A percentile compares a stretch with the other conserved stretches of the same genome.
phyloP scores from a whole-genome alignment of 2,113 vertebrate genomes.

The Dipodomys merriami region DNA sequence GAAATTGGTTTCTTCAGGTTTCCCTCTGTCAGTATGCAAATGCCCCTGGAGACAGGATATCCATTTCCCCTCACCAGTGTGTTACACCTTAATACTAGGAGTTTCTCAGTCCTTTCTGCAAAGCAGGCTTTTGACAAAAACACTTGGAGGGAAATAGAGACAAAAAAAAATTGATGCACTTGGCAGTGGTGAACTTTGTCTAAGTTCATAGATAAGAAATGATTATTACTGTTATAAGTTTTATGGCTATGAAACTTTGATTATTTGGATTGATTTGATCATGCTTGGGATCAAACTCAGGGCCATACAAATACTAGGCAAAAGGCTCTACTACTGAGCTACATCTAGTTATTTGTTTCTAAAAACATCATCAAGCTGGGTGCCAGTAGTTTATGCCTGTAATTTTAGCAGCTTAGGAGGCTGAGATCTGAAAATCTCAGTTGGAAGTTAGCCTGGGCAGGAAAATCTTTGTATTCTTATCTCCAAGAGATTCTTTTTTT shows the following conservation, averaged over 20 bases:
- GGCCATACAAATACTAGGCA: not conserved
- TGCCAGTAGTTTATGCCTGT: too few species aligned
- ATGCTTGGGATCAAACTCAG: not conserved
- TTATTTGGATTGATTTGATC: not conserved
- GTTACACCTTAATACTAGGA: not conserved
- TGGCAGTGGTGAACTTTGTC: not conserved
- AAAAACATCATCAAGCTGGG: too few species aligned
- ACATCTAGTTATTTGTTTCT: too few species aligned
- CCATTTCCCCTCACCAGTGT: not conserved
- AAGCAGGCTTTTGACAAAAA: not conserved
- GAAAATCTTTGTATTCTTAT: too few species aligned
- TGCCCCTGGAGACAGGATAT: not conserved
- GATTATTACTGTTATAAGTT: not conserved
- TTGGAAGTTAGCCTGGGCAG: too few species aligned
- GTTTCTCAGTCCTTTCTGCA: not conserved
- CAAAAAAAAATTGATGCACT: not conserved
- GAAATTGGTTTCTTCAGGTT: conserved; percentile 2
- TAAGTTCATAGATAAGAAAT: not conserved
- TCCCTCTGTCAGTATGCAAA: conserved; percentile 16
- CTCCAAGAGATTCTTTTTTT: too few species aligned
- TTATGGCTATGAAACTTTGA: not conserved
- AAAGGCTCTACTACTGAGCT: not conserved
- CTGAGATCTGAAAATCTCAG: too few species aligned
- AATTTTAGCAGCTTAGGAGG: too few species aligned
- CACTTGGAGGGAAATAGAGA: not conserved